Base-by-base conservation (phyloP, 2,113 vertebrate species). In the Alligator sinensis region DNA sequence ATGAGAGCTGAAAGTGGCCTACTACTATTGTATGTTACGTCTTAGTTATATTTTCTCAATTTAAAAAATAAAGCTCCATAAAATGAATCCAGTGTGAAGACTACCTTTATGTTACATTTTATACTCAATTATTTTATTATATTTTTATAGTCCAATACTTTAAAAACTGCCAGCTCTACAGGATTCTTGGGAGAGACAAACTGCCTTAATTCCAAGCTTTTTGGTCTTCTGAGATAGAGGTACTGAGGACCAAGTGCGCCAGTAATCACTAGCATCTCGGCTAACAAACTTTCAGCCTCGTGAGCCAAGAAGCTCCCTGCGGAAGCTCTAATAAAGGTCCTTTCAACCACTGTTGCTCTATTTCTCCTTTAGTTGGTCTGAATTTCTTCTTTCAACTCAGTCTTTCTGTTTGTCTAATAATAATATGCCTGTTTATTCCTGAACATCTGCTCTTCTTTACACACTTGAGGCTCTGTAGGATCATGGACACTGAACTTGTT, bases 321-420 rank as follows among this genome's bases (percentile, higher is more conserved):
- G 9, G 47, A 47, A 72, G 30, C 68, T 81, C 34, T n/a, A 3
- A 14, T 87, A 22, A 59, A 61, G 25, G 47, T 66, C 28, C 70
- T 62, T 6, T 72, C 62, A 77, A 4, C 47, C 80, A 34, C 10
- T 2, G 22, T 27, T 17, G 58, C 25, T 89, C 4, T 61, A 30
- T 15, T 2, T 57, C 34, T 84, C 30, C 28, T 59, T 58, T 5
- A 64, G 8, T 61, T 54, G 0, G 0, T 81, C 0, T 70, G 68
- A 70, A 38, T 88, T 75, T 88, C 1, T 27, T 63, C 5, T 70
- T 16, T 62, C 84, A 2, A 9, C 88, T 64, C 81, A 30, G 15
- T 81, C 4, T 75, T 88, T 84, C 68, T 34, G 68, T 72, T 72
- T 34, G 30, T 38, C 30, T 72, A 34, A 34, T 24, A 64, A 30